These are phyloP conservation scores for Rhyacophila evoluta DNA, from an alignment of 2,888 invertebrate genomes.

Conservation along the genomic window DNA sequence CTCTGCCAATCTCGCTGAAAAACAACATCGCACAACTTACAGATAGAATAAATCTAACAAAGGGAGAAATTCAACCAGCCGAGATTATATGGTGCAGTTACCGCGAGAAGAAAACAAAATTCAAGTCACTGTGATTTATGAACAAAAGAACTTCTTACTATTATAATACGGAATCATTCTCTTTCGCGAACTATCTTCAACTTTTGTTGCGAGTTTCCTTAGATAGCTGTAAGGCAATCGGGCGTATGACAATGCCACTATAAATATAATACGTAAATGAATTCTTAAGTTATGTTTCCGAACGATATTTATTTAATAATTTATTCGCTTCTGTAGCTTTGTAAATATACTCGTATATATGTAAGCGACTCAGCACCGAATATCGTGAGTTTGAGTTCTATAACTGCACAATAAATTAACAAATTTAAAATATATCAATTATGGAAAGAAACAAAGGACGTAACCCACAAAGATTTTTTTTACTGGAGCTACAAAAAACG, in stretches of 20 bases:
- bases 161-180: not conserved
- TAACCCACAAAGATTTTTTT: too few species aligned
- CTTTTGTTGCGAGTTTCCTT: not conserved
- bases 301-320: too few species aligned
- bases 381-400: too few species aligned
- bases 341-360: too few species aligned
- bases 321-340: too few species aligned
- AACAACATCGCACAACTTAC: not conserved
- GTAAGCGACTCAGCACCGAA: too few species aligned
- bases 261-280: too few species aligned
- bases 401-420: too few species aligned
- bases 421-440: too few species aligned
- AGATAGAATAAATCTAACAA: conserved; percentile 16
- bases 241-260: not conserved
- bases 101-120: conserved; percentile 1
- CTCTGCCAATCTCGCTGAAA: conserved; percentile 9
- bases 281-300: too few species aligned
- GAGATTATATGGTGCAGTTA: conserved; percentile 2
- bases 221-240: not conserved
- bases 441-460: too few species aligned
- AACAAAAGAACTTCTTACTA: conserved; percentile 27
- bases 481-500: too few species aligned
- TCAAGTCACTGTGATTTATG: conserved; percentile 30
- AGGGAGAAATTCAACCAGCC: not conserved
- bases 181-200: conserved; percentile 22